Evolutionary conservation across 1,140 invertebrate species (phyloP).

Genomic region (Caenorhabditis briggsae): DNA sequence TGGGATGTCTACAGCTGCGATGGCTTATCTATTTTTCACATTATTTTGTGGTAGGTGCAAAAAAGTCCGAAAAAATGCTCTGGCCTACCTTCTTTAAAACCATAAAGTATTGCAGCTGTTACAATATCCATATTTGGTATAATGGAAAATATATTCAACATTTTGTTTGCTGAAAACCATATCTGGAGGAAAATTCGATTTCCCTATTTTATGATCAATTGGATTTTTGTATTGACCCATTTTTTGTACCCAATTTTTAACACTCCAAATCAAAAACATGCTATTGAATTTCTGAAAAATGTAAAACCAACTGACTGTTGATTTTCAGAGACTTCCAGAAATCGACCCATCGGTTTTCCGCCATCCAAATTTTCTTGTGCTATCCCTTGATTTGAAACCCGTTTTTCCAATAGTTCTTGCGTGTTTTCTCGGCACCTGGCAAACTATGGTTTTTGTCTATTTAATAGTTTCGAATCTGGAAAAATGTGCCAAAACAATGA

Average conservation of each 20-base stretch:
- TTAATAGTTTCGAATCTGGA: not conserved
- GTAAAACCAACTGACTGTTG: not conserved
- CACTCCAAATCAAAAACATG: not conserved
- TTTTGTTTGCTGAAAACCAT: not conserved
- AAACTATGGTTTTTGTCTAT: not conserved
- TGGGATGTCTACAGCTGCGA: not conserved
- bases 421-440: not conserved
- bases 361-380: not conserved
- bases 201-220: not conserved
- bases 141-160: not conserved
- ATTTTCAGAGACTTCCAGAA: not conserved
- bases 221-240: not conserved
- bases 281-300: not conserved
- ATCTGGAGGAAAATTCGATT: not conserved
- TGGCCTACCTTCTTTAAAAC: too few species aligned
- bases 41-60: not conserved
- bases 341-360: not conserved
- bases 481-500: not conserved
- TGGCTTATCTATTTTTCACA: not conserved
- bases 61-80: too few species aligned
- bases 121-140: not conserved
- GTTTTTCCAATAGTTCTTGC: not conserved
- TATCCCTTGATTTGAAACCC: not conserved
- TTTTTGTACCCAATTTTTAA: not conserved
- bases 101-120: not conserved